phyloP scores from a whole-genome alignment of 2,888 invertebrate species.

The Aspidiotus destructor region DNA sequence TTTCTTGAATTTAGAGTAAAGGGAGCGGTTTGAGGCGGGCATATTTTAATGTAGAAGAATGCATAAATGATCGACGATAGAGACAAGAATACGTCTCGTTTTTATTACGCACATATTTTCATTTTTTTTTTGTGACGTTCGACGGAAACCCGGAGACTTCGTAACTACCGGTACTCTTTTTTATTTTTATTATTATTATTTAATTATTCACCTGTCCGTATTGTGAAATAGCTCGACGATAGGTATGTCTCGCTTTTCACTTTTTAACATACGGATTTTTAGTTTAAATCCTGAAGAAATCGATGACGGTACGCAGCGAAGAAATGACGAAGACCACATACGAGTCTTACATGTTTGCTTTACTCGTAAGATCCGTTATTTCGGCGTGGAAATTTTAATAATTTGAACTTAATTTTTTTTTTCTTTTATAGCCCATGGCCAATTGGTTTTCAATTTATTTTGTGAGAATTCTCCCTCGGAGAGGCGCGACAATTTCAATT shows the following conservation, averaged over 20 bases:
- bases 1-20: not conserved
- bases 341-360: too few relatives aligned
- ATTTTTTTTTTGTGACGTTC: not conserved
- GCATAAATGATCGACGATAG: not conserved
- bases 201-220: not conserved
- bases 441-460: too few relatives aligned
- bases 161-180: not conserved
- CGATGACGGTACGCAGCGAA: too few relatives aligned
- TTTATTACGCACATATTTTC: constrained; percentile 1
- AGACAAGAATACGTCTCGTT: not conserved
- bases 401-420: too few relatives aligned
- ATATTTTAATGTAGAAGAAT: not conserved
- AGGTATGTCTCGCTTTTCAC: not conserved
- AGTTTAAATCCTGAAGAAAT: too few relatives aligned
- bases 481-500: too few relatives aligned
- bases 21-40: constrained; percentile 1
- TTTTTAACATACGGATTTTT: not conserved
- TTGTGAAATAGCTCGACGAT: not conserved
- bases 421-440: too few relatives aligned
- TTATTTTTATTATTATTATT: not conserved
- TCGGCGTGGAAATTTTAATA: too few relatives aligned
- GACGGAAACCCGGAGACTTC: not conserved
- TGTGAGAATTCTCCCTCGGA: too few relatives aligned
- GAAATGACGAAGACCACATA: too few relatives aligned
- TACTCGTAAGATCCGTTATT: too few relatives aligned